phyloP scores from a whole-genome alignment of 2,797 vertebrate genomes.

The Anguilla marmorata region DNA sequence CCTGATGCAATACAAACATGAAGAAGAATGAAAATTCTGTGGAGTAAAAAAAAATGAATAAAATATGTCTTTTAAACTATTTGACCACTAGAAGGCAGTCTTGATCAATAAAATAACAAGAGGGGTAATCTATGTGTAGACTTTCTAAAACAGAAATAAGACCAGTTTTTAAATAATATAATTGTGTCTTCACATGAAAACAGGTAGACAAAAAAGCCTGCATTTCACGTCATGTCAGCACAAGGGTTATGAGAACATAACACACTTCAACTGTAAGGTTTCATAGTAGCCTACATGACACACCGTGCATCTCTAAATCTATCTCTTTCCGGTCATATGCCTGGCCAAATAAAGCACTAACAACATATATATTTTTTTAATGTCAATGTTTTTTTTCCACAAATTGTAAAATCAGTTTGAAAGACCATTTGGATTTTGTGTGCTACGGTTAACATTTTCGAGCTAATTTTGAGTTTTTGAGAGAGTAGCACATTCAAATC shows the following conservation, averaged over 20 bases:
- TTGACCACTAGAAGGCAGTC: constrained; percentile 32
- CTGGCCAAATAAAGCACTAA: not conserved
- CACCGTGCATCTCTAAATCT: not conserved
- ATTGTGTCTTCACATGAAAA: not conserved
- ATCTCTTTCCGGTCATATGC: not conserved
- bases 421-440: not conserved
- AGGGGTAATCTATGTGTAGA: too few relatives aligned
- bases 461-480: not conserved
- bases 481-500: not conserved
- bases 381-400: not conserved
- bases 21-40: not conserved
- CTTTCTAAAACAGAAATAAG: not conserved
- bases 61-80: not conserved
- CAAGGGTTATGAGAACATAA: not conserved
- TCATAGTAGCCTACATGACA: not conserved
- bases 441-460: not conserved
- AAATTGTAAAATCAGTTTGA: not conserved
- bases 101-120: not conserved
- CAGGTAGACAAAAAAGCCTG: not conserved
- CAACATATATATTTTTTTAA: not conserved
- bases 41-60: not conserved
- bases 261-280: too few relatives aligned
- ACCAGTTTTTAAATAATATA: not conserved
- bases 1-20: not conserved
- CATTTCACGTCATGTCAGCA: not conserved